Evolutionary conservation across 2,113 vertebrate genomes (phyloP).

Genomic region (Nibea albiflora): DNA sequence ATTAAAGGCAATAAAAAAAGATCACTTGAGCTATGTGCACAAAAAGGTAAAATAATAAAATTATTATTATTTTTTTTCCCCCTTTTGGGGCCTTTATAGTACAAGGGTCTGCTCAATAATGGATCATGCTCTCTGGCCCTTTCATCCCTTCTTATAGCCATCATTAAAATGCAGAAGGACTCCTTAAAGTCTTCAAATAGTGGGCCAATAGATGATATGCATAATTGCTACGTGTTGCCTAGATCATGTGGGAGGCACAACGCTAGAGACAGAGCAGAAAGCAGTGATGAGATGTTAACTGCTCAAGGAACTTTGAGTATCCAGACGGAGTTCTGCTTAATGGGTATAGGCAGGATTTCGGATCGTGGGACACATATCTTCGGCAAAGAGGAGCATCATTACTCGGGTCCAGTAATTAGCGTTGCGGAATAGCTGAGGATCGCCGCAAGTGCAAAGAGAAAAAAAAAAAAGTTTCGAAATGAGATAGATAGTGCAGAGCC

Average conservation of each 20-base stretch:
- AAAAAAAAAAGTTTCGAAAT: constrained; percentile 73
- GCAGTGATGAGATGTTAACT: constrained; percentile 66
- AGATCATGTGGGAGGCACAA: constrained; percentile 43
- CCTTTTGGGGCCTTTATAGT: constrained; percentile 26
- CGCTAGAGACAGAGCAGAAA: constrained; percentile 37
- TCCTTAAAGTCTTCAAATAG: constrained; percentile 48
- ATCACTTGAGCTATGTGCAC: constrained; percentile 10
- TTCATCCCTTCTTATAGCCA: constrained; percentile 39
- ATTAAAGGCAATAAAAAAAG: constrained; percentile 35
- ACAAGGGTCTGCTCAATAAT: constrained; percentile 65
- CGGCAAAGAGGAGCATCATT: constrained; percentile 76
- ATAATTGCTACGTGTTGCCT: constrained; percentile 44
- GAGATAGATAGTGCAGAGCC: constrained; percentile 77
- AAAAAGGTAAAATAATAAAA: constrained; percentile 30
- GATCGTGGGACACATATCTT: constrained; percentile 66
- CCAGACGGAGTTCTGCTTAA: constrained; percentile 65
- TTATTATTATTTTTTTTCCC: not conserved
- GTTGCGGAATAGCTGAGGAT: constrained; percentile 66
- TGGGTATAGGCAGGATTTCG: constrained; percentile 55
- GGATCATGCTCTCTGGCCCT: constrained; percentile 43
- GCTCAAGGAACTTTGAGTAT: constrained; percentile 61
- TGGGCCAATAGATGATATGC: constrained; percentile 43
- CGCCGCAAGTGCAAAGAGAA: constrained; percentile 69
- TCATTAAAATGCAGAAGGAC: constrained; percentile 58
- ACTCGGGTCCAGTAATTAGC: constrained; percentile 77